A percentile compares a stretch with the other conserved stretches of the same genome.
phyloP scores from a whole-genome alignment of 2,888 invertebrate genomes.

The Arrhopalites spinosus region DNA sequence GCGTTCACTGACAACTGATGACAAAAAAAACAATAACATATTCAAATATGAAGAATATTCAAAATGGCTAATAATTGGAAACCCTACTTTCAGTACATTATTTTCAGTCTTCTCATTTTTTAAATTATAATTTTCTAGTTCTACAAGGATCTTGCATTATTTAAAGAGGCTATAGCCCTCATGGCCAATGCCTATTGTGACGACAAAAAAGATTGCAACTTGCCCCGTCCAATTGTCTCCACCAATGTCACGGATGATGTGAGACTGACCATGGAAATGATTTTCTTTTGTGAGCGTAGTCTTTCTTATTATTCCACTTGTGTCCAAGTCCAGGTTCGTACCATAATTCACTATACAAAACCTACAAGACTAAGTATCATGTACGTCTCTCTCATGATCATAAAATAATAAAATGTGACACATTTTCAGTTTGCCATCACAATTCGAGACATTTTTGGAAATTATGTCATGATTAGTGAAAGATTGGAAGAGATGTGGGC shows the following conservation, averaged over 20 bases:
- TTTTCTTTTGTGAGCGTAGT: conserved; percentile 23
- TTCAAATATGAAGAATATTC: no score
- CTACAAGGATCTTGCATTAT: neutral
- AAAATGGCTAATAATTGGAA: no score
- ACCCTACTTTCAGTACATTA: no score
- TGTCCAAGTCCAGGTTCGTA: conserved; percentile 12
- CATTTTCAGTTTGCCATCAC: conserved; percentile 31
- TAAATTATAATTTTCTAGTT: no score
- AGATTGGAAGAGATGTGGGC: conserved; percentile 22
- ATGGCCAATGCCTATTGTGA: conserved; percentile 16
- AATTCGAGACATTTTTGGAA: neutral
- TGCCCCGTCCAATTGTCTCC: neutral
- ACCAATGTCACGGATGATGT: conserved; percentile 6
- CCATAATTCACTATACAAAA: no score
- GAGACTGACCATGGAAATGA: conserved; percentile 13
- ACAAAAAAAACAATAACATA: no score
- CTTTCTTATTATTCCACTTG: neutral
- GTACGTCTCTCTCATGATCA: no score
- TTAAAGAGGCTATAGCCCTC: neutral
- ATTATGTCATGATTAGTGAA: conserved; percentile 6
- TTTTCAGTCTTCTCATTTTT: no score
- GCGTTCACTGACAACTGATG: no score
- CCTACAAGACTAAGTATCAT: no score
- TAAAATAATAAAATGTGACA: no score
- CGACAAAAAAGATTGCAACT: neutral